Evolutionary conservation across 1,140 invertebrate species (phyloP), one percentile per base, ranked within the genome.

Genomic region (Leptoteleia sp.): DNA sequence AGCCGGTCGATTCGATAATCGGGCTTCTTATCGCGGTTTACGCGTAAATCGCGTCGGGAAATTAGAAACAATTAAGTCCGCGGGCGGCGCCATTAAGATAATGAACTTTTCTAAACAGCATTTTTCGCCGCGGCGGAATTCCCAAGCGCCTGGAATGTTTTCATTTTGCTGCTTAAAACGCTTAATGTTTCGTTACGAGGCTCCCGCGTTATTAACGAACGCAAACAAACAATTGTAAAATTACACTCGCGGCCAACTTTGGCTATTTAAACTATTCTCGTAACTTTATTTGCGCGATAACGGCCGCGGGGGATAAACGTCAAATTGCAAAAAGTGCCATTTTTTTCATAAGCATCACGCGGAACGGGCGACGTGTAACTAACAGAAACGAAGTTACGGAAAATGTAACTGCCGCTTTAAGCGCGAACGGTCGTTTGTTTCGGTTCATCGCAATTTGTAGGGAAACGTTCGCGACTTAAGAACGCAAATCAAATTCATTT

Each of bases 11-110:
- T 75, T n/a, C 71, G 50, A 75, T 75, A 65, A 65, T 65, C 50
- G 61, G 48, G 27, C 37, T 52, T 33, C 61, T 61, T 68, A 68
- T 70, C 64, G 35, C 15, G 19, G 25, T 15, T 37, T n/a, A 4
- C 40, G 43, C 59, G 62, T 64, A 59, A 70, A 68, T 64, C 40
- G 57, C 33, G 5, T 5, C 5, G 11, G 33, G 27, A 76, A 76
- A 76, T 68, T 76, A 57, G 33, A 70, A 76, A 70, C 57, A 64
- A 70, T 76, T 70, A 76, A 62, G 35, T 40, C 9, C 9, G 48
- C 15, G 33, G 31, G 35, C 40, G 50, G 50, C 55, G 40, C 43
- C 67, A 67, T 76, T 50, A 67, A 67, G 54, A 52, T 67, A 75
- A 75, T 75, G 54, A 27, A 67, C 50, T 75, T 75, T 52, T 65